A percentile compares a stretch with the other conserved stretches of the same genome.
Evolutionary conservation across 2,113 vertebrate species (phyloP).

Genomic region (Psittacula cyanocephala): DNA sequence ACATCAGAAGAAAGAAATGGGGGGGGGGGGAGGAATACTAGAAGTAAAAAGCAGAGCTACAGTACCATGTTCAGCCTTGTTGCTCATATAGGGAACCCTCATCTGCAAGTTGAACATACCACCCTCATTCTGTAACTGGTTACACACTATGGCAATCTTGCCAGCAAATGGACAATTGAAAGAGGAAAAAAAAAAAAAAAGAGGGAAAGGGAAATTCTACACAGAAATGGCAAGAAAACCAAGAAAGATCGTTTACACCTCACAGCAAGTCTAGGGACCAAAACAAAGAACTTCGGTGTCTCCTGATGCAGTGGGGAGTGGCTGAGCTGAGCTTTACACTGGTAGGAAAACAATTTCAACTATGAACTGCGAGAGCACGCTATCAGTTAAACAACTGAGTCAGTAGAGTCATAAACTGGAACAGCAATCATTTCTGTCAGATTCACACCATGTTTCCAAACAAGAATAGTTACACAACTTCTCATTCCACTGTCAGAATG

Average conservation of each 20-base stretch:
- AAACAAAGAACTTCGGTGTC: not conserved
- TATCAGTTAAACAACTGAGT: not conserved
- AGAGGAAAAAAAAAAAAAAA: not conserved
- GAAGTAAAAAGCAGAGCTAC: not conserved
- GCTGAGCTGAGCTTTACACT: not conserved
- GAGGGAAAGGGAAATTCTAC: not conserved
- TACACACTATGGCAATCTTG: not conserved
- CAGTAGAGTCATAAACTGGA: not conserved
- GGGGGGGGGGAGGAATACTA: fast-evolving
- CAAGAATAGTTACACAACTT: not conserved
- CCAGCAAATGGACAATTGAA: not conserved
- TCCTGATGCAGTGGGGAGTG: not conserved
- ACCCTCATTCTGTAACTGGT: not conserved
- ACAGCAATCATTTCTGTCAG: not conserved
- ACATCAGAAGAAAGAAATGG: not conserved
- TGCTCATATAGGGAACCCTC: not conserved
- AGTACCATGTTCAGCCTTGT: not conserved
- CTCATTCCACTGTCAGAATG: not conserved
- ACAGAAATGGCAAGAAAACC: not conserved
- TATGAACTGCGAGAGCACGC: not conserved
- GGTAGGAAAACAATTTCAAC: not conserved
- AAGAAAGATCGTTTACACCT: not conserved
- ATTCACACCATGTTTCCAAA: not conserved
- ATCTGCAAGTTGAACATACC: not conserved
- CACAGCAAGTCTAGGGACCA: not conserved